phyloP scores from a whole-genome alignment of 2,888 invertebrate species.

The Ethmia dodecea region DNA sequence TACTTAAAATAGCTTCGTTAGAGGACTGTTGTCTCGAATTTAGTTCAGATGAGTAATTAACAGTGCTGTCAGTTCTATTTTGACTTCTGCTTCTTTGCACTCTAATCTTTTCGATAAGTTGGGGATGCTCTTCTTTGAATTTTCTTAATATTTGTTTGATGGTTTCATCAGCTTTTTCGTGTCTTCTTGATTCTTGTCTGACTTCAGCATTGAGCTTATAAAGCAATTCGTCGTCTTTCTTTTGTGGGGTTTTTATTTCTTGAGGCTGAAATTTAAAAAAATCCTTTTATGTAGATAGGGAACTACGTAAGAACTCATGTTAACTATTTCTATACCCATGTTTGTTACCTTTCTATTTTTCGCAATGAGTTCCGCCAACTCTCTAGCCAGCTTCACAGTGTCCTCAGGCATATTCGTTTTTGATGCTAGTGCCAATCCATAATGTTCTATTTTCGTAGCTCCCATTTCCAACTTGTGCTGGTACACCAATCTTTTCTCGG shows the following conservation, averaged over 20 bases:
- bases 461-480: slow-evolving; percentile 80
- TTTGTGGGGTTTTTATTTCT: slow-evolving; percentile 31
- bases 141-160: slow-evolving; percentile 34
- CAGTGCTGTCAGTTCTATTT: slow-evolving; percentile 25
- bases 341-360: slow-evolving; percentile 45
- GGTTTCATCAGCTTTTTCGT: slow-evolving; percentile 25
- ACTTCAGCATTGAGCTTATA: slow-evolving; percentile 56
- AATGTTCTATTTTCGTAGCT: slow-evolving; percentile 76
- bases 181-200: slow-evolving; percentile 39
- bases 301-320: background rate
- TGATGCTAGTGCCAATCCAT: slow-evolving; percentile 81
- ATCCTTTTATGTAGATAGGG: background rate
- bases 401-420: slow-evolving; percentile 78
- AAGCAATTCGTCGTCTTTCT: slow-evolving; percentile 36
- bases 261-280: slow-evolving; percentile 40
- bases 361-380: slow-evolving; percentile 57
- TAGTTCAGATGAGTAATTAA: slow-evolving; percentile 19
- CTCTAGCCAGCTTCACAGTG: slow-evolving; percentile 72
- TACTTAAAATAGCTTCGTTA: background rate
- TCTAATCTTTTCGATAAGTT: slow-evolving; percentile 38
- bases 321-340: background rate
- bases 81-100: slow-evolving; percentile 20
- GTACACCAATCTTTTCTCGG: slow-evolving; percentile 71
- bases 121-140: slow-evolving; percentile 47
- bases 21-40: slow-evolving; percentile 5